Evolutionary conservation across 2,113 vertebrate genomes (phyloP).

Genomic region (Gobius niger): DNA sequence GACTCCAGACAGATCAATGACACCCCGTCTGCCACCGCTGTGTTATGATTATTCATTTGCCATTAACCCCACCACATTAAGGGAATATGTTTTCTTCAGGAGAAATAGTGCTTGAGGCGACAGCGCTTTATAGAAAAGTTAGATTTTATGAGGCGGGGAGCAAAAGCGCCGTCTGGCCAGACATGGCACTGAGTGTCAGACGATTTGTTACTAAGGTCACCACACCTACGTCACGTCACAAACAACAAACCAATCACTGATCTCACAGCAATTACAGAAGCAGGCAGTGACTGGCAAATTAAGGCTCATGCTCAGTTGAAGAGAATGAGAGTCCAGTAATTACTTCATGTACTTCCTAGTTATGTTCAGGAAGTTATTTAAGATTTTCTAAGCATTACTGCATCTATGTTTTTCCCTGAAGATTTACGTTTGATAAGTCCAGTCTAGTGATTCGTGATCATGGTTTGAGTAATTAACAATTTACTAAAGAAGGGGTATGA

Average conservation of each 20-base stretch:
- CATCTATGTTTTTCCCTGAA: too few species aligned
- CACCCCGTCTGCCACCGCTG: conserved; percentile 82
- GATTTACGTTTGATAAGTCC: too few species aligned
- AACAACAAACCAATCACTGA: conserved; percentile 36
- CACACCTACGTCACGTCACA: conserved; percentile 47
- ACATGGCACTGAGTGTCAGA: conserved; percentile 32
- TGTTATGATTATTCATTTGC: conserved; percentile 87
- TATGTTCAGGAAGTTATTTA: background rate
- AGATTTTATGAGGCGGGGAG: conserved; percentile 52
- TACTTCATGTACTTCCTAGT: background rate
- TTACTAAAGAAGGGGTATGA: too few species aligned
- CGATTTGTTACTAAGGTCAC: conserved; percentile 56
- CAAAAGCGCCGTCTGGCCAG: conserved; percentile 24
- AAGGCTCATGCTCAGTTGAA: conserved; percentile 14
- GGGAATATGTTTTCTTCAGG: conserved; percentile 64
- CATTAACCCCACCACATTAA: conserved; percentile 77
- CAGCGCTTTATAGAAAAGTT: conserved; percentile 34
- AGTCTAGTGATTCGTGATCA: background rate
- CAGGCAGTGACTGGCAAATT: conserved; percentile 24
- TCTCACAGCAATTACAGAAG: conserved; percentile 6
- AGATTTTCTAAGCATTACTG: too few species aligned
- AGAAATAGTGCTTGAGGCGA: conserved; percentile 40
- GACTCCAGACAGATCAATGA: conserved; percentile 92
- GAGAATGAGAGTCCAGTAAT: conserved; percentile 24
- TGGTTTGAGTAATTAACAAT: too few species aligned